Evolutionary conservation across 2,113 vertebrate genomes (phyloP).

Genomic region (Panurus biarmicus): DNA sequence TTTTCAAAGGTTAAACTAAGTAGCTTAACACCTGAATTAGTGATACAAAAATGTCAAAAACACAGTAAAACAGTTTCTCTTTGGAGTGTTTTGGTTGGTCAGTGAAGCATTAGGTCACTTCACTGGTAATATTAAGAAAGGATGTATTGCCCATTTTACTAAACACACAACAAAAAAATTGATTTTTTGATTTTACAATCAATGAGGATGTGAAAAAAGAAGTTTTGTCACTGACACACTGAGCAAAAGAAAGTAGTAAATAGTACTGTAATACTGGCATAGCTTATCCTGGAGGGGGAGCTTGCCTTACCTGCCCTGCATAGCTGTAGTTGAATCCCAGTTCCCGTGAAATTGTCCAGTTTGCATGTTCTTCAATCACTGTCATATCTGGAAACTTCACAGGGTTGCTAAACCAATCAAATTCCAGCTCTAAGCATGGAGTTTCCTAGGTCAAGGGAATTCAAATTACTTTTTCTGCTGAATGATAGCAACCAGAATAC

Average conservation of each 20-base stretch:
- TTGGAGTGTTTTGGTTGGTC: not conserved
- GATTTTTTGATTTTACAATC: not conserved
- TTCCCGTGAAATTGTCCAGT: conserved; percentile 91
- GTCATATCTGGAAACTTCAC: conserved; percentile 96
- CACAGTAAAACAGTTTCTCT: not conserved
- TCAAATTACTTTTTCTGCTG: not conserved
- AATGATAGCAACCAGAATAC: not conserved
- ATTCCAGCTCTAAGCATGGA: conserved; percentile 95
- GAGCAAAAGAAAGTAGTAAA: not conserved
- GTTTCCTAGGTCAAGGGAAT: conserved; percentile 82
- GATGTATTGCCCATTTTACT: not conserved
- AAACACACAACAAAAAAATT: not conserved
- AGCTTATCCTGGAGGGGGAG: not conserved
- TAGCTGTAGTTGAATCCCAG: conserved; percentile 92
- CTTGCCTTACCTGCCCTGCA: conserved; percentile 83
- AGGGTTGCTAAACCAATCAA: conserved; percentile 93
- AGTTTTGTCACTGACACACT: not conserved
- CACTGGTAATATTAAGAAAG: not conserved
- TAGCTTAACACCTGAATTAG: not conserved
- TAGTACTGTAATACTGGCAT: not conserved
- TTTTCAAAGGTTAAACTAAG: not conserved
- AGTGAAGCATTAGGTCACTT: not conserved
- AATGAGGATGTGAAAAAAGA: not conserved
- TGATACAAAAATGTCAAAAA: not conserved
- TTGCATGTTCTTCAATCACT: conserved; percentile 91